A percentile compares a stretch with the other conserved stretches of the same genome.
phyloP scores from a whole-genome alignment of 2,113 vertebrate species.

The Hippopotamus amphibius region DNA sequence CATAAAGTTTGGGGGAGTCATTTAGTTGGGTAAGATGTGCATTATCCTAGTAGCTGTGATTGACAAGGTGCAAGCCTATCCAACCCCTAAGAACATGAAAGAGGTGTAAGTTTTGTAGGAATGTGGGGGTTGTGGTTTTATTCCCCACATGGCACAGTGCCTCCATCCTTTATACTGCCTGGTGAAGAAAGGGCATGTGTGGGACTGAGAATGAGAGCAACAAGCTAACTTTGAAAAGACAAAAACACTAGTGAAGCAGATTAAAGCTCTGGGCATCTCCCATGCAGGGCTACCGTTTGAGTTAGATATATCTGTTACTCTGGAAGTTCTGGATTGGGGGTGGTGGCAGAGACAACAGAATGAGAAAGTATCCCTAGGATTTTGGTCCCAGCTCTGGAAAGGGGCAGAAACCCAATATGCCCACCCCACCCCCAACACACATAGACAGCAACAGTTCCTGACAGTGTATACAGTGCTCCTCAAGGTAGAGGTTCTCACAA shows the following conservation, averaged over 20 bases:
- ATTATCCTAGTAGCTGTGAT: neutral
- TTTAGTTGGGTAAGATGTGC: neutral
- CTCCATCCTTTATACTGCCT: neutral
- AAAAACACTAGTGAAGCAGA: neutral
- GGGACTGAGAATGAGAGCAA: neutral
- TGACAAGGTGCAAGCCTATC: neutral
- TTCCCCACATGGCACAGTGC: neutral
- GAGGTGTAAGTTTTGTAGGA: neutral
- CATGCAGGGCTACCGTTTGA: neutral
- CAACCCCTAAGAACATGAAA: neutral
- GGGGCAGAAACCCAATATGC: neutral
- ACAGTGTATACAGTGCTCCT: neutral
- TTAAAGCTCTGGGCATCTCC: neutral
- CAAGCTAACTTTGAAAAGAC: neutral
- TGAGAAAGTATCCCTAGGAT: neutral
- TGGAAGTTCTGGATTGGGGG: neutral
- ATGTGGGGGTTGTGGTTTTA: neutral
- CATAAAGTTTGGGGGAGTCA: neutral
- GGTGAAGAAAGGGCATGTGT: neutral
- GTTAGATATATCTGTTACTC: neutral
- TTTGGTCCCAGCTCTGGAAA: neutral
- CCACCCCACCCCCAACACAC: neutral
- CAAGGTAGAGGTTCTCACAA: neutral
- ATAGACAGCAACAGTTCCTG: neutral
- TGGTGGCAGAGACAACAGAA: neutral